Conservation (phyloP, 92 coral and sea anemone species). For the Plumapathes pennacea region DNA sequence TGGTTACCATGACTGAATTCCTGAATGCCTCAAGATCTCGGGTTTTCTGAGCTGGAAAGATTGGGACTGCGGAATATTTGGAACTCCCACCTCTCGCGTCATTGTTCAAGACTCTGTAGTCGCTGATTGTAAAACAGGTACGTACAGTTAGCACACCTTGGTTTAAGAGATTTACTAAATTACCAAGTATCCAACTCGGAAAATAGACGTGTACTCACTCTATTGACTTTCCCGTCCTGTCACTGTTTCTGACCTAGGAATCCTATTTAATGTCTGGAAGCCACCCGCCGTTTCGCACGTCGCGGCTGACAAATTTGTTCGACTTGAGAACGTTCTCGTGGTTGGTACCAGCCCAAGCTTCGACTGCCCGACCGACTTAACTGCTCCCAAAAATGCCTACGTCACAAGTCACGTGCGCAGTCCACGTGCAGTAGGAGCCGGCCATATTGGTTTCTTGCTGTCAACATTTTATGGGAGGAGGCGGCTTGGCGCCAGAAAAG, state of each 20-base stretch:
- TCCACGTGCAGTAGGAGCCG: conserved; percentile 61
- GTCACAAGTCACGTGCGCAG: conserved; percentile 44
- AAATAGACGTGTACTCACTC: neutral
- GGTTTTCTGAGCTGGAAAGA: conserved; percentile 75
- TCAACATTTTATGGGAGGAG: conserved; percentile 55
- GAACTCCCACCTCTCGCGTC: conserved; percentile 61
- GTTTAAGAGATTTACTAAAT: too few species aligned
- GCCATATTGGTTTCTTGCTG: conserved; percentile 68
- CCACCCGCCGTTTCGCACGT: conserved; percentile 77
- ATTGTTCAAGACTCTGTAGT: conserved; percentile 57
- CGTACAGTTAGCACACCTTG: too few species aligned
- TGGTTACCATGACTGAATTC: conserved; percentile 69
- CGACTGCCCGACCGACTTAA: conserved; percentile 61
- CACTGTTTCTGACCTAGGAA: conserved; percentile 19
- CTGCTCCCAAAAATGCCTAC: conserved; percentile 59
- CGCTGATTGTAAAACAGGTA: conserved; percentile 70
- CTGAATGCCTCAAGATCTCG: conserved; percentile 58
- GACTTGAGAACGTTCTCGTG: conserved; percentile 51
- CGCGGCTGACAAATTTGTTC: conserved; percentile 87
- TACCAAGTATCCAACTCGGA: neutral
- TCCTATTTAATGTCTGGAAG: conserved; percentile 48
- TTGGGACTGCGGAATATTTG: conserved; percentile 82
- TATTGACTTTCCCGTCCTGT: neutral
- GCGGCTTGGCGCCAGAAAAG: conserved; percentile 66
- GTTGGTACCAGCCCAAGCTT: conserved; percentile 77